These are phyloP conservation scores for Polietes domitor DNA, from an alignment of 2,888 invertebrate genomes.

Conservation along the genomic window DNA sequence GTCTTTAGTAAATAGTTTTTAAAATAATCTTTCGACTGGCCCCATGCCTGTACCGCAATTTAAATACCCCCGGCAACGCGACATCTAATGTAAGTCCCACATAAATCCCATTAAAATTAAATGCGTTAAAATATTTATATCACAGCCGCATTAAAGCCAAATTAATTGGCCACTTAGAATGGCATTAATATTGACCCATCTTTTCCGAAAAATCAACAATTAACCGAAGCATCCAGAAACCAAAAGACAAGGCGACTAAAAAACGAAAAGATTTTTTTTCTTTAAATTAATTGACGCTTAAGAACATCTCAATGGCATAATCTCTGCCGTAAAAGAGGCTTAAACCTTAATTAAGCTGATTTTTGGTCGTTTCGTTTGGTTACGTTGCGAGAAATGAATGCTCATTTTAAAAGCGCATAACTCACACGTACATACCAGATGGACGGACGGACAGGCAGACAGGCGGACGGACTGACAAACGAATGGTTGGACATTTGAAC, in stretches of 20 bases:
- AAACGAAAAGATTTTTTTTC: constrained; percentile 22
- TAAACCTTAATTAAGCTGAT: constrained; percentile 62
- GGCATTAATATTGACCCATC: constrained; percentile 61
- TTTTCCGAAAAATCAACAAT: constrained; percentile 65
- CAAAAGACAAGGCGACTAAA: constrained; percentile 31
- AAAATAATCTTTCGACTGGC: no score
- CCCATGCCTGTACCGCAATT: no score
- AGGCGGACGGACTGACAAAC: neutral
- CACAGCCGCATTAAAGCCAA: constrained; percentile 53
- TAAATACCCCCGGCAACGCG: no score
- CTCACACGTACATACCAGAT: constrained; percentile 59
- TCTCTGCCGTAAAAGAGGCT: constrained; percentile 38
- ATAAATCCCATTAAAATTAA: constrained; percentile 36
- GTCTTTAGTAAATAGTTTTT: no score
- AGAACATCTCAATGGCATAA: constrained; percentile 63
- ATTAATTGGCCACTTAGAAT: constrained; percentile 67
- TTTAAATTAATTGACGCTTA: constrained; percentile 66
- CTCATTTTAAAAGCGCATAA: constrained; percentile 66
- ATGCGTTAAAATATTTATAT: constrained; percentile 60
- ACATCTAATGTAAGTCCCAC: neutral
- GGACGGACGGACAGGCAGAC: constrained; percentile 34
- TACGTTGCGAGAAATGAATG: constrained; percentile 37
- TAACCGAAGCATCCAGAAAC: neutral
- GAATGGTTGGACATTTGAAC: neutral
- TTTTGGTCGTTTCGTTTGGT: constrained; percentile 34